Base-by-base conservation (phyloP, 1,140 invertebrate genomes). In the Ceratina australensis region DNA sequence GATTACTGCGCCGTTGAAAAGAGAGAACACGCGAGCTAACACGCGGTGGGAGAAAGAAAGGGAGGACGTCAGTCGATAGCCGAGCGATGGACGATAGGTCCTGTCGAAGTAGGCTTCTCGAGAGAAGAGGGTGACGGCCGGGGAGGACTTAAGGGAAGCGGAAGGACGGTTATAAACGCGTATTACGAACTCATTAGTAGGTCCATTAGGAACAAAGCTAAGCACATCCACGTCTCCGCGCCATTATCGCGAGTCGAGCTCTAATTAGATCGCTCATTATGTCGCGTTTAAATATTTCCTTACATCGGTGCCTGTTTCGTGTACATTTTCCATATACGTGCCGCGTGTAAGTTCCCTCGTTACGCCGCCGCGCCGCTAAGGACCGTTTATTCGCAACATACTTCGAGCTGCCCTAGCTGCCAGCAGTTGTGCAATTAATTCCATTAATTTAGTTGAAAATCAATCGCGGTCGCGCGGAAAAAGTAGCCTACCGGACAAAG, bases 241-340 rank as follows among this genome's bases (percentile, higher is more conserved):
- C 69, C 59, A 78, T 78, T 78, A 78, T 78, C 68, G 69, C 69
- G 76, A 57, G 49, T 57, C 69, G 22, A 24, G 60, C 61, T 64
- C 76, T 72, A 78, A 78, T 78, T 78, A 78, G 69, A 72, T 52
- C 69, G 68, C 59, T 72, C 69, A 50, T 78, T 78, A 78, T 65
- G 60, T 56, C 68, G 59, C 60, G 76, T 72, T 72, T 72, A 78
- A 72, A 78, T 78, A 78, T 78, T 72, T 78, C 69, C 59, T 78
- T 78, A 72, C 69, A 78, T 72, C 76, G 76, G 72, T 59, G 68
- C 47, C 33, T 47, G 20, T 72, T 65, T 50, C 16, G 16, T 50
- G 57, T 54, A 61, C 54, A 66, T 24, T 49, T 42, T 10, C 33
- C 33, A 42, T 42, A 42, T 42, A 42, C 33, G 33, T 56, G n/a